Conservation (phyloP, 2,113 vertebrate genomes). For the Ahaetulla prasina region DNA sequence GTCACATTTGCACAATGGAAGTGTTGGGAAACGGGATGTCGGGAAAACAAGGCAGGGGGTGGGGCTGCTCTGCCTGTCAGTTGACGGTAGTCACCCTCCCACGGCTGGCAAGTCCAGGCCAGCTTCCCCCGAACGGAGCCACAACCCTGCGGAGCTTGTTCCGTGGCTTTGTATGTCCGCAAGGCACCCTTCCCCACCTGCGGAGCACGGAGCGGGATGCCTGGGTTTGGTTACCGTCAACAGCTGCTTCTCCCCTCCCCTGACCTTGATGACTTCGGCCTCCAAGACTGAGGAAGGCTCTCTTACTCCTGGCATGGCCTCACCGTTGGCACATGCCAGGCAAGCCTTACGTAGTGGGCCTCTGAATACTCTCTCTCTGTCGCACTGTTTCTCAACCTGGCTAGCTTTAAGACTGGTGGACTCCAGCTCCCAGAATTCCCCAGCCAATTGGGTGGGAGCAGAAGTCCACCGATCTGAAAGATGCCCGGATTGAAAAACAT, state of each 20-base stretch:
- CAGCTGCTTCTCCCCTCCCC: not conserved
- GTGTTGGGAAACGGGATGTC: not conserved
- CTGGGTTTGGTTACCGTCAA: not conserved
- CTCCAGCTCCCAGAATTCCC: not conserved
- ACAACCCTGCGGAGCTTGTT: not conserved
- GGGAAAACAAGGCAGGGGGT: too few relatives aligned
- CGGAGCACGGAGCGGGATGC: not conserved
- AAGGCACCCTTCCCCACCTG: not conserved
- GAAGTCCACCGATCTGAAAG: too few relatives aligned
- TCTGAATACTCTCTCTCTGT: not conserved
- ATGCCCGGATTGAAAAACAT: too few relatives aligned
- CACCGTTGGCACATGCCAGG: not conserved
- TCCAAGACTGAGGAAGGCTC: fast-evolving
- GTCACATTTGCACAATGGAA: not conserved
- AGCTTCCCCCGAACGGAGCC: fast-evolving
- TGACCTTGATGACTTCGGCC: not conserved
- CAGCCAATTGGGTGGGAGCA: too few relatives aligned
- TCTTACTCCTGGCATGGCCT: not conserved
- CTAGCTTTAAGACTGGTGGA: not conserved
- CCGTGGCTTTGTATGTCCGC: not conserved
- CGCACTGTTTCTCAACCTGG: too few relatives aligned
- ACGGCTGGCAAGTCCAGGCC: fast-evolving
- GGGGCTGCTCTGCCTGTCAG: not conserved
- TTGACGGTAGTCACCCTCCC: not conserved
- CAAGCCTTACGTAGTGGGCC: not conserved